Percentiles rank a stretch among this genome's conserved stretches.
Conservation (phyloP, 2,797 vertebrate genomes). For the Sternotherus odoratus region DNA sequence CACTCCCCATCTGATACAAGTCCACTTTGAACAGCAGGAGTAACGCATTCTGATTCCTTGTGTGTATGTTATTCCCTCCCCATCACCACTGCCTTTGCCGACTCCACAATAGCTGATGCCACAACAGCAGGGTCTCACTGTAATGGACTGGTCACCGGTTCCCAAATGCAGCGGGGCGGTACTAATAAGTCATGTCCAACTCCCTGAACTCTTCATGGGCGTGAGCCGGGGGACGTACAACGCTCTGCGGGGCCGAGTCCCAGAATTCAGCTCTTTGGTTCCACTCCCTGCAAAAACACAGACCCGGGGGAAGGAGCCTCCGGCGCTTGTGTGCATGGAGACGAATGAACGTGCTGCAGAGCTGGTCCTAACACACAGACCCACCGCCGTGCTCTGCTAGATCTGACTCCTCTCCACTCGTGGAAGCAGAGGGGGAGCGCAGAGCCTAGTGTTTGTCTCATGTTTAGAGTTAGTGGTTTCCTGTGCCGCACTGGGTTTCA, state of each 20-base stretch:
- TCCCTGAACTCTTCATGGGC: background rate
- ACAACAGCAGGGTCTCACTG: background rate
- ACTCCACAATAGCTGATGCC: too few species aligned
- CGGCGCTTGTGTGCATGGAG: background rate
- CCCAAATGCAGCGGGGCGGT: background rate
- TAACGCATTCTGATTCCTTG: background rate
- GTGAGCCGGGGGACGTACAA: background rate
- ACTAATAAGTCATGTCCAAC: background rate
- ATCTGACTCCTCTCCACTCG: background rate
- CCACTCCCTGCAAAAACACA: background rate
- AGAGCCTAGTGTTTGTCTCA: background rate
- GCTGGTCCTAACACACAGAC: background rate
- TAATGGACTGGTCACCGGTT: background rate
- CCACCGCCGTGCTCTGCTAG: background rate
- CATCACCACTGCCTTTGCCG: background rate
- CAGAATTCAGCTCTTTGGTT: background rate
- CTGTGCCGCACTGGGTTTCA: background rate
- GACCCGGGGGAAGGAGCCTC: background rate
- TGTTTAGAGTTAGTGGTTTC: constrained; percentile 32
- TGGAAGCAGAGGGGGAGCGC: background rate
- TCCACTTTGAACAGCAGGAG: background rate
- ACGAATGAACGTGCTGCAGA: too few species aligned
- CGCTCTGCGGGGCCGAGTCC: background rate
- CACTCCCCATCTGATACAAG: too few species aligned
- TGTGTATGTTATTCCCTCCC: background rate